A percentile compares a stretch with the other conserved stretches of the same genome.
Evolutionary conservation across 2,888 invertebrate species (phyloP).

Genomic region (Zelleria hepariella): DNA sequence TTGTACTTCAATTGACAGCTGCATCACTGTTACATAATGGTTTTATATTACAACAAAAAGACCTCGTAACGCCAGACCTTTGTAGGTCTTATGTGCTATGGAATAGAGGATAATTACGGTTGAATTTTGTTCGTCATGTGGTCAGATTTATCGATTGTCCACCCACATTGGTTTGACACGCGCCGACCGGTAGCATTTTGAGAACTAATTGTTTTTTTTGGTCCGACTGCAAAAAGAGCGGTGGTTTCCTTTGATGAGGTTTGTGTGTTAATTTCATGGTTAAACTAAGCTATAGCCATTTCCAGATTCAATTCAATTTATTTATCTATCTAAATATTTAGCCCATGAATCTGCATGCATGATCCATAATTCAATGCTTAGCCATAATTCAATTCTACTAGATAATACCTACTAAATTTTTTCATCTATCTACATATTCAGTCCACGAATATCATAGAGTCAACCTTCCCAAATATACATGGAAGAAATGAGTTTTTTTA

Average conservation of each 20-base stretch:
- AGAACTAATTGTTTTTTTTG: not conserved
- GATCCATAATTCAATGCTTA: too few species aligned
- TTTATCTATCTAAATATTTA: too few species aligned
- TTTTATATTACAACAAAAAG: not conserved
- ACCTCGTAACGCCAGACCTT: not conserved
- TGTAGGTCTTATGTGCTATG: not conserved
- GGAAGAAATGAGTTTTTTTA: too few species aligned
- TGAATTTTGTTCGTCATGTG: not conserved
- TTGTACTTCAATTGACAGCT: not conserved
- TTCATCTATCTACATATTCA: too few species aligned
- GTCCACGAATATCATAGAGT: too few species aligned
- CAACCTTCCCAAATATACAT: too few species aligned
- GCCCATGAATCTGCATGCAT: too few species aligned
- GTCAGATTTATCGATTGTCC: not conserved
- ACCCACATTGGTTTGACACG: not conserved
- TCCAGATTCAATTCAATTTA: too few species aligned
- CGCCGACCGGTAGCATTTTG: not conserved
- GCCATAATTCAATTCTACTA: too few species aligned
- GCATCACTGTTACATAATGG: not conserved
- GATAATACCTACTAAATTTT: too few species aligned
- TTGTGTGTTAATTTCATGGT: too few species aligned
- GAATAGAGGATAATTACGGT: slow-evolving; percentile 11
- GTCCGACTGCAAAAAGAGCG: not conserved
- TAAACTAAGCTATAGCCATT: too few species aligned
- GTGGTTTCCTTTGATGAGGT: not conserved